Evolutionary conservation across 2,888 invertebrate species (phyloP).

Genomic region (Sphaeridia pumilis): DNA sequence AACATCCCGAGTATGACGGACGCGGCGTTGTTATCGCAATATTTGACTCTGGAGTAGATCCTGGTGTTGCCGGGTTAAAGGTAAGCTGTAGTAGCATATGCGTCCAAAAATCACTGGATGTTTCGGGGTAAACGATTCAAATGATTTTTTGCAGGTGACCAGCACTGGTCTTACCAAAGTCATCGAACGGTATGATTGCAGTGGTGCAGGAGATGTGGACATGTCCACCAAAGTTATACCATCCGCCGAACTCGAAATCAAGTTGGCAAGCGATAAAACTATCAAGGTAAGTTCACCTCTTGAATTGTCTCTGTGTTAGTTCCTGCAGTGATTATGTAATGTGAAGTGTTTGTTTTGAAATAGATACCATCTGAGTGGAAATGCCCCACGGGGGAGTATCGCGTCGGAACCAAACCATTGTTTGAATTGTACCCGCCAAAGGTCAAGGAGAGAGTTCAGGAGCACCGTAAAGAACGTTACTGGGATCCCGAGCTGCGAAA

Average conservation of each 20-base stretch:
- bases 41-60: constrained; percentile 96
- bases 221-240: constrained; percentile 62
- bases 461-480: constrained; percentile 62
- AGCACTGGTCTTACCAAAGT: constrained; percentile 83
- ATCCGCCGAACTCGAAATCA: constrained; percentile 44
- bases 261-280: constrained; percentile 72
- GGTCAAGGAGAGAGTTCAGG: constrained; percentile 66
- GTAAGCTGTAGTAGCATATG: constrained; percentile 44
- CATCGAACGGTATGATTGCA: constrained; percentile 87
- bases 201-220: constrained; percentile 93
- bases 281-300: constrained; percentile 54
- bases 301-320: background rate
- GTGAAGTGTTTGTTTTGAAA: too few relatives aligned
- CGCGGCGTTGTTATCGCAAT: constrained; percentile 84
- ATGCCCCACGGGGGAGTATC: constrained; percentile 72
- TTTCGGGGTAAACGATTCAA: too few relatives aligned
- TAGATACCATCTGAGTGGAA: constrained; percentile 71
- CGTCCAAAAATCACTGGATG: background rate
- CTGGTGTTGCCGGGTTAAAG: constrained; percentile 85
- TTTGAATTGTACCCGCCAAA: constrained; percentile 76
- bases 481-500: constrained; percentile 79
- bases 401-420: constrained; percentile 74
- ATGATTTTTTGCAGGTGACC: too few relatives aligned
- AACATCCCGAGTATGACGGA: constrained; percentile 76
- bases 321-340: background rate